Conservation (phyloP, 2,113 vertebrate species). For the Columbina picui region DNA sequence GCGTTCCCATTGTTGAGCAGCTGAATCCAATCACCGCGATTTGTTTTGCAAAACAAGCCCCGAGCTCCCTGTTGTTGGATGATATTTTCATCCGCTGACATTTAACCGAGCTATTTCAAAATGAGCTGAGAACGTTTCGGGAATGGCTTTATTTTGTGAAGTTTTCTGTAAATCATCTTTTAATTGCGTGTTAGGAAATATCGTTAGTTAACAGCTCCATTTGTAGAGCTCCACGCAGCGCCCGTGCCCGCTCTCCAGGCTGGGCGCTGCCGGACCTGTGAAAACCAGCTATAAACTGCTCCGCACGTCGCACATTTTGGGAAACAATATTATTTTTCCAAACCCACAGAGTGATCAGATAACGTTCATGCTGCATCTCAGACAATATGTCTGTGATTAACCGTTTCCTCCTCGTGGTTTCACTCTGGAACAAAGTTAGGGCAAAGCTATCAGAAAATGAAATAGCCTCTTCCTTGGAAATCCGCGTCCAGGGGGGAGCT, state of each 20-base stretch:
- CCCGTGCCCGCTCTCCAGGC: not conserved
- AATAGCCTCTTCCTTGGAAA: not conserved
- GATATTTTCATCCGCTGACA: conserved; percentile 50
- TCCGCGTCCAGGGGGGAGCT: not conserved
- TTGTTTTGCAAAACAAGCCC: conserved; percentile 43
- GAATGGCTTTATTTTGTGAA: conserved; percentile 68
- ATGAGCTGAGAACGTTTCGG: conserved; percentile 50
- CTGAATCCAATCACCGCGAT: conserved; percentile 52
- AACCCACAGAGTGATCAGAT: conserved; percentile 44
- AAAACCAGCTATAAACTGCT: not conserved
- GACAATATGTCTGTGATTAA: conserved; percentile 9
- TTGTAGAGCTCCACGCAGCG: conserved; percentile 26
- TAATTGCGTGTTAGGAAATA: conserved; percentile 35
- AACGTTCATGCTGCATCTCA: not conserved
- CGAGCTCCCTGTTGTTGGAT: conserved; percentile 37
- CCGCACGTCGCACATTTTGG: not conserved
- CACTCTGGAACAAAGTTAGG: not conserved
- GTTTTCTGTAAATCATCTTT: conserved; percentile 50
- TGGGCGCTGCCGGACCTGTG: not conserved
- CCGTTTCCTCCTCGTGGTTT: not conserved
- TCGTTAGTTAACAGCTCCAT: conserved; percentile 28
- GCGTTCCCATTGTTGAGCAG: conserved; percentile 28
- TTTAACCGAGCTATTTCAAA: conserved; percentile 53
- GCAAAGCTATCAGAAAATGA: not conserved
- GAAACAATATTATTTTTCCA: not conserved